Conservation (phyloP, 2,797 vertebrate species). For the Rhadinocentrus ornatus region DNA sequence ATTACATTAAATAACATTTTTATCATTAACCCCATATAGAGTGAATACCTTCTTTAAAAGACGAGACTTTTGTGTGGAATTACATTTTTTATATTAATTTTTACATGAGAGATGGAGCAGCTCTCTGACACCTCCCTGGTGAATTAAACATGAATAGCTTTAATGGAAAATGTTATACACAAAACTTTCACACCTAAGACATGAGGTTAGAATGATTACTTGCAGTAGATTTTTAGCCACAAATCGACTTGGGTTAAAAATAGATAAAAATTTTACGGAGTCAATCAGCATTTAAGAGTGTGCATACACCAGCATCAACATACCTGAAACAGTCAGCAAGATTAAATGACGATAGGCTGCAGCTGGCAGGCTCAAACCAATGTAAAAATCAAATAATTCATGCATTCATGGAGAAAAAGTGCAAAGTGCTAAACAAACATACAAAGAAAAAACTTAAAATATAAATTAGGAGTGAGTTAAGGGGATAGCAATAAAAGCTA, state of each 20-base stretch:
- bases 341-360: not conserved
- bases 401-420: not conserved
- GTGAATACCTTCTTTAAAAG: not conserved
- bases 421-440: too few relatives aligned
- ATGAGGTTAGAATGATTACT: not conserved
- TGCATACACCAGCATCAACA: not conserved
- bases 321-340: not conserved
- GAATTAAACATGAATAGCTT: conserved; percentile 4
- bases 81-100: not conserved
- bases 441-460: too few relatives aligned
- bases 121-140: not conserved
- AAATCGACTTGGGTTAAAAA: not conserved
- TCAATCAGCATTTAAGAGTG: not conserved
- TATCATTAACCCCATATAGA: not conserved
- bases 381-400: not conserved
- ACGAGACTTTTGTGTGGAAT: not conserved
- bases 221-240: not conserved
- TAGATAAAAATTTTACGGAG: not conserved
- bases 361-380: not conserved
- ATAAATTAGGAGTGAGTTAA: too few relatives aligned
- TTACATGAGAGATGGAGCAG: not conserved
- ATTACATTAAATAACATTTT: conserved; percentile 1
- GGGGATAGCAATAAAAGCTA: too few relatives aligned
- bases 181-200: not conserved
- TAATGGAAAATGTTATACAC: not conserved